A percentile compares a stretch with the other conserved stretches of the same genome.
These are phyloP conservation scores for Gymnoscelis rufifasciata DNA, from an alignment of 2,888 invertebrate genomes.

Conservation along the genomic window DNA sequence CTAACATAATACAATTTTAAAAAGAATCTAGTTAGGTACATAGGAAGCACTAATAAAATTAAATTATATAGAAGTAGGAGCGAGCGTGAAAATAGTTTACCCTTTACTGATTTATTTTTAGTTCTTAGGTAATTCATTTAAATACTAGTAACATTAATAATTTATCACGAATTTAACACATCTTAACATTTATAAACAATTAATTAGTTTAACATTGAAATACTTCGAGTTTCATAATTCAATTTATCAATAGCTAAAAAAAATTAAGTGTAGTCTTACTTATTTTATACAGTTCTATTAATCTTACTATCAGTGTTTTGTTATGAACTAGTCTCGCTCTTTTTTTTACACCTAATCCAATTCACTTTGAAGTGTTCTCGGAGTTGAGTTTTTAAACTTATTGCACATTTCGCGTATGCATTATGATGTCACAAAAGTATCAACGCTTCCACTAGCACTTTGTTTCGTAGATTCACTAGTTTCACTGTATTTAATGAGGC, in stretches of 20 bases:
- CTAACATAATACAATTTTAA: too few relatives aligned
- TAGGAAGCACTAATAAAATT: too few relatives aligned
- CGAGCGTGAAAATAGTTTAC: conserved; percentile 29
- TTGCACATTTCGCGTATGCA: neutral
- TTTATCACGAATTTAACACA: conserved; percentile 70
- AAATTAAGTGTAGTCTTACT: conserved; percentile 37
- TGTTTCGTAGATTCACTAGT: neutral
- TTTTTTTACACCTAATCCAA: conserved; percentile 33
- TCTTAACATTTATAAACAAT: conserved; percentile 65
- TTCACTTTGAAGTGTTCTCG: conserved; percentile 35
- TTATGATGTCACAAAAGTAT: neutral
- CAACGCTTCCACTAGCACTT: neutral
- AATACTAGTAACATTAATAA: conserved; percentile 49
- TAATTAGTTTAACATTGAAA: conserved; percentile 60
- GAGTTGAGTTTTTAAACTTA: conserved; percentile 38
- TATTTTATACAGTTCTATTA: conserved; percentile 43
- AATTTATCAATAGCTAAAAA: conserved; percentile 48
- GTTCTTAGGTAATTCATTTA: conserved; percentile 33
- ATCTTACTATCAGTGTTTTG: conserved; percentile 45
- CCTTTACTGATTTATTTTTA: conserved; percentile 36
- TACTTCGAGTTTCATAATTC: conserved; percentile 59
- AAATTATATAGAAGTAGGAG: conserved; percentile 1
- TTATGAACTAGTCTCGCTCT: conserved; percentile 38
- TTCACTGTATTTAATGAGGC: neutral
- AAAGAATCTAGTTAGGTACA: too few relatives aligned